Evolutionary conservation across 2,888 invertebrate species (phyloP).

Genomic region (Lasioglossum morio): DNA sequence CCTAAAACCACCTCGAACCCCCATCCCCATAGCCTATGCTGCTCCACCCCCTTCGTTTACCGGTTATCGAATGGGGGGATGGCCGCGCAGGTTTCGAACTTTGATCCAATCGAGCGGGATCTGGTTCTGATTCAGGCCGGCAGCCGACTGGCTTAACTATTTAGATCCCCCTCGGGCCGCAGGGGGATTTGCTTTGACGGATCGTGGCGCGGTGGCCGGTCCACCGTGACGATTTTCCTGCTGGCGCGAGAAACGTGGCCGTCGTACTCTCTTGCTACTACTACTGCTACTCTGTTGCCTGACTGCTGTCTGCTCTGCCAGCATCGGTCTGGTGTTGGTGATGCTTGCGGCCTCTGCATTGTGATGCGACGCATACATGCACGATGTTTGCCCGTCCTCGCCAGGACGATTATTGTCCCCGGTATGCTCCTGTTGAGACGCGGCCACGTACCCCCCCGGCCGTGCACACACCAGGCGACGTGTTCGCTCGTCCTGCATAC

Average conservation of each 20-base stretch:
- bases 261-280: not conserved
- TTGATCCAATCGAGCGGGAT: constrained; percentile 6
- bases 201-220: not conserved
- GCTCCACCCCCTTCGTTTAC: not conserved
- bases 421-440: constrained; percentile 28
- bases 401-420: constrained; percentile 70
- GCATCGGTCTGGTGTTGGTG: not conserved
- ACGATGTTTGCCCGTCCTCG: constrained; percentile 58
- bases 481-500: constrained; percentile 1
- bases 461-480: not conserved
- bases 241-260: not conserved
- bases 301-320: not conserved
- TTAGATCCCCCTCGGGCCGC: not conserved
- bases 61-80: not conserved
- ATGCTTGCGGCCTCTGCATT: constrained; percentile 42
- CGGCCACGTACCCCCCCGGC: not conserved
- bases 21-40: not conserved
- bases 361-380: constrained; percentile 60
- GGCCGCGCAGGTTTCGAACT: not conserved
- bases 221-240: constrained; percentile 58
- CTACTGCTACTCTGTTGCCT: not conserved
- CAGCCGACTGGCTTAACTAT: constrained; percentile 11
- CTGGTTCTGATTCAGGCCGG: not conserved
- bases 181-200: constrained; percentile 4
- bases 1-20: not conserved